phyloP scores from a whole-genome alignment of 2,113 vertebrate genomes.

The Nothobranchius furzeri region DNA sequence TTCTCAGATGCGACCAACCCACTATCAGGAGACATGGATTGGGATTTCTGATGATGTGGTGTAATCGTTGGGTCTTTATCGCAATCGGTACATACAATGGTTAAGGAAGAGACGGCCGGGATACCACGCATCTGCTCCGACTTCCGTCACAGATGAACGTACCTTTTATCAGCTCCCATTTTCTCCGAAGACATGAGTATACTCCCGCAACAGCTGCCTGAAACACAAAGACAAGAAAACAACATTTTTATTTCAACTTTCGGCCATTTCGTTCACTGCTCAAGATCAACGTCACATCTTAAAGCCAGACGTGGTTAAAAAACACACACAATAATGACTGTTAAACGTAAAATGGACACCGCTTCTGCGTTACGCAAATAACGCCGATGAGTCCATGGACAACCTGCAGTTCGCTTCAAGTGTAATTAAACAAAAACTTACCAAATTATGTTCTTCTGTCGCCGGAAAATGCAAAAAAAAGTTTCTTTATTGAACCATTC shows the following conservation, averaged over 20 bases:
- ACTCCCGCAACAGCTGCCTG: constrained; percentile 5
- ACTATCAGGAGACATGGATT: too few species aligned
- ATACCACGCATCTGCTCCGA: too few species aligned
- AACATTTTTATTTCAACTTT: accelerated
- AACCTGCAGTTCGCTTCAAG: accelerated
- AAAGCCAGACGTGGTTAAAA: not conserved
- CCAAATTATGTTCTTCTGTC: constrained; percentile 9
- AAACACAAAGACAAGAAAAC: accelerated
- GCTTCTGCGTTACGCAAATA: not conserved
- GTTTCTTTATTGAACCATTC: not conserved
- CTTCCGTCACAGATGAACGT: constrained; percentile 45
- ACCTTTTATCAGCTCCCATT: constrained; percentile 97
- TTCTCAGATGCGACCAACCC: too few species aligned
- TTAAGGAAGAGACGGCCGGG: not conserved
- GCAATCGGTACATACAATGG: too few species aligned
- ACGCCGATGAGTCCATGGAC: accelerated
- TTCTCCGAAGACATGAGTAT: not conserved
- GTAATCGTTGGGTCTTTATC: too few species aligned
- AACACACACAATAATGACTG: not conserved
- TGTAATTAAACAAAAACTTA: constrained; percentile 28
- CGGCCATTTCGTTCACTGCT: accelerated
- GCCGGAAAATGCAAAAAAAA: accelerated
- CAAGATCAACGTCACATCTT: not conserved
- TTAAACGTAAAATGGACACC: constrained; percentile 26
- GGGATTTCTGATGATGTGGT: too few species aligned